Evolutionary conservation across 2,797 vertebrate genomes (phyloP).

Genomic region (Karalla daura): DNA sequence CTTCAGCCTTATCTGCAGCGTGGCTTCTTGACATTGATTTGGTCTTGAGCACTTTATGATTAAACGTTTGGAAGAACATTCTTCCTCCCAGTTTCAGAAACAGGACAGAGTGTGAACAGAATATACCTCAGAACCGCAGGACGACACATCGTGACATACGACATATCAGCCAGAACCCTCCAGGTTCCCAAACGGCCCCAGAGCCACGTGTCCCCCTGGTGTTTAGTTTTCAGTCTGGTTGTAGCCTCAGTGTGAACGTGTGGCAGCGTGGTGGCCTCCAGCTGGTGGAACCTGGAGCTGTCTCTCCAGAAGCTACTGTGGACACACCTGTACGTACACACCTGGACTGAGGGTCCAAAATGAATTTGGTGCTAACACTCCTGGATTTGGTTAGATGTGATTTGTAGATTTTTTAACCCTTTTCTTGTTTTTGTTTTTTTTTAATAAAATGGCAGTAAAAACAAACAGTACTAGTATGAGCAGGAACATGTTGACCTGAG

Average conservation of each 20-base stretch:
- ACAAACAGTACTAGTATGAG: constrained; percentile 39
- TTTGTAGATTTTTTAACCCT: constrained; percentile 54
- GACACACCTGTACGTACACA: constrained; percentile 73
- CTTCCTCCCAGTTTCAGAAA: constrained; percentile 54
- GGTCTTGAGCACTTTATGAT: constrained; percentile 77
- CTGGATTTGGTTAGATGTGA: constrained; percentile 65
- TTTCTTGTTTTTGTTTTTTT: constrained; percentile 39
- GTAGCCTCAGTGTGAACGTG: constrained; percentile 69
- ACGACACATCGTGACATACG: constrained; percentile 63
- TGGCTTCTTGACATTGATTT: constrained; percentile 55
- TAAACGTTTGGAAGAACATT: constrained; percentile 63
- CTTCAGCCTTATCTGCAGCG: constrained; percentile 62
- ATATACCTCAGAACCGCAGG: constrained; percentile 80
- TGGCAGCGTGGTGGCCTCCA: constrained; percentile 52
- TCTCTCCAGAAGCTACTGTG: constrained; percentile 71
- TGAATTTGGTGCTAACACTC: constrained; percentile 76
- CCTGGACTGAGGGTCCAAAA: constrained; percentile 53
- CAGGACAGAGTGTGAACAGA: constrained; percentile 64
- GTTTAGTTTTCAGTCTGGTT: constrained; percentile 44
- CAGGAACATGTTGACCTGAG: constrained; percentile 54
- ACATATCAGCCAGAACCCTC: constrained; percentile 75
- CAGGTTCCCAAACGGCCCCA: constrained; percentile 57
- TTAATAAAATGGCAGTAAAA: constrained; percentile 5
- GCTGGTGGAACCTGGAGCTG: constrained; percentile 61
- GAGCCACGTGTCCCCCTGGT: constrained; percentile 62